phyloP scores from a whole-genome alignment of 2,113 vertebrate species.

The Chrysemys picta region DNA sequence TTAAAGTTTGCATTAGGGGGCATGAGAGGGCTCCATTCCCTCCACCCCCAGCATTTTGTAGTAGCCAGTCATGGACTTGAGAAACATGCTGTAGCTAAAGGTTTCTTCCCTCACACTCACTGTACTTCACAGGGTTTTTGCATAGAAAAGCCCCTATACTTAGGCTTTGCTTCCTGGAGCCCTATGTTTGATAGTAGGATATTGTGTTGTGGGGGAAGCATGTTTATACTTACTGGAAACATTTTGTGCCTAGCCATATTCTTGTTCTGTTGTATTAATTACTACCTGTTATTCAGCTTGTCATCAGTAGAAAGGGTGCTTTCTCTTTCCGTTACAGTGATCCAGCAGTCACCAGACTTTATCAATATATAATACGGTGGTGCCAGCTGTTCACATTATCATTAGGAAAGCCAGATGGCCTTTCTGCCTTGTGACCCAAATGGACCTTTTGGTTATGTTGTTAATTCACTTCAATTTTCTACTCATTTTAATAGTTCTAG shows the following conservation, averaged over 20 bases:
- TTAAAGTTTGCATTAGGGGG: not conserved
- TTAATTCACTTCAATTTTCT: constrained; percentile 50
- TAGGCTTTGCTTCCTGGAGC: not conserved
- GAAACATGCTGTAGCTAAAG: not conserved
- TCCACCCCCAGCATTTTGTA: not conserved
- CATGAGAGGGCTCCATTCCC: not conserved
- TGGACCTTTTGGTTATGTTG: constrained; percentile 39
- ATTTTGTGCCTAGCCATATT: rapidly evolving
- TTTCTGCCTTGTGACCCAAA: constrained; percentile 55
- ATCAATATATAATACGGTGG: constrained; percentile 43
- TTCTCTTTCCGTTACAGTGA: constrained; percentile 21
- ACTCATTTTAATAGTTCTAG: constrained; percentile 39
- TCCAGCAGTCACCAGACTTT: constrained; percentile 32
- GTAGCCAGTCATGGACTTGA: not conserved
- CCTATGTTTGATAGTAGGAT: not conserved
- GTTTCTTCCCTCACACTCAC: not conserved
- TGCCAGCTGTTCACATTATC: constrained; percentile 21
- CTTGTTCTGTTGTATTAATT: not conserved
- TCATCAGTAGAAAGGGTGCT: not conserved
- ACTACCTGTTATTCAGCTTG: not conserved
- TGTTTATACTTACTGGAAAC: not conserved
- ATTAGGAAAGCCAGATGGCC: constrained; percentile 57
- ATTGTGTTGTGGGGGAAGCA: not conserved
- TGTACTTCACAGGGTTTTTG: not conserved
- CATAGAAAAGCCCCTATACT: rapidly evolving